Evolutionary conservation across 1,140 invertebrate genomes (phyloP), one percentile per base, ranked within the genome.

Genomic region (Aphelenchoides besseyi): DNA sequence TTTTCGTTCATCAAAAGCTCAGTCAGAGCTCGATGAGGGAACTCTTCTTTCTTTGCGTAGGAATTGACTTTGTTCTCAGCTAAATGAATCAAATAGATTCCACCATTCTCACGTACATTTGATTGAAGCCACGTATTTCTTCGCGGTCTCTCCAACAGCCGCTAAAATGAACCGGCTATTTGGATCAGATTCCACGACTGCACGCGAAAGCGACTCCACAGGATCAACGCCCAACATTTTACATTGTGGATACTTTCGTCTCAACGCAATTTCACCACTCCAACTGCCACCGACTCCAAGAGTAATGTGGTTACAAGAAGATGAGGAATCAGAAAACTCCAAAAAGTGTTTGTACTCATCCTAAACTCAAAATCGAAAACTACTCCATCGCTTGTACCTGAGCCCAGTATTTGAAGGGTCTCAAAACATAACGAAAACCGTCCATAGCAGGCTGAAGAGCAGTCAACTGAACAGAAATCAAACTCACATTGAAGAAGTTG

Each of bases 141-240:
- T n/a, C n/a, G 5, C n/a, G 37, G 5, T n/a, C 5, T 59, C 55
- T 28, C 5, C 23, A 8, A 59, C 5, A 5, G 18, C 18, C 18
- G 55, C 55, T 5, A 8, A 23, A 23, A 59, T 18, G 18, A 59
- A 59, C 5, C 55, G 55, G 55, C 55, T 59, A 23, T 59, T 59
- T 33, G 55, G 55, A 23, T 59, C 55, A 33, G 26, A 5, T 33
- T 59, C 55, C 5, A 59, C 55, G 12, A 59, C 55, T 28, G 5
- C 18, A 23, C 55, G 55, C 5, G 5, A 8, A 5, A 59, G 32
- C 5, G 5, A 5, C 23, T 59, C 55, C 5, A 33, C 32, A 8
- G 55, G 55, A 59, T 59, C 55, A 33, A 59, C 55, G 5, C 55
- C 55, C 5, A 59, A 16, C 55, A 59, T 59, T 59, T 18, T 5